Base-by-base conservation (phyloP, 2,888 invertebrate genomes). In the Conistra vaccinii region DNA sequence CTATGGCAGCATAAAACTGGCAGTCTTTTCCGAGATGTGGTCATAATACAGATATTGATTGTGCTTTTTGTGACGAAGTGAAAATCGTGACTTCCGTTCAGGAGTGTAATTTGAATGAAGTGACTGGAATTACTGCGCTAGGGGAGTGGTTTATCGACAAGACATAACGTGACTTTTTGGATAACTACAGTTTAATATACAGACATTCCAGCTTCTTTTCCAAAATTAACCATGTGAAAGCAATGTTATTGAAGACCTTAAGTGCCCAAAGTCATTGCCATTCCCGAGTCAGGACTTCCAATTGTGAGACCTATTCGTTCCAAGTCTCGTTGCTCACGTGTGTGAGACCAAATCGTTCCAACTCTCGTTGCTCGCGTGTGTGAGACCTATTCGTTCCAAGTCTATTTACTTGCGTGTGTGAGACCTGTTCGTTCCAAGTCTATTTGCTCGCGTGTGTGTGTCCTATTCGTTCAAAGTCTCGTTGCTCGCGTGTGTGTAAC, bases 1-100 rank as follows among this genome's bases (percentile, higher is more conserved):
- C 45, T 55, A 45, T 7, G 65, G 17, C n/a, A 45, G 10, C 58
- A 60, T 53, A 78, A 55, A 78, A 17, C 26, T 23, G 26, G 10
- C n/a, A 23, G 14, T 35, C 7, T 45, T 17, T 35, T 23, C 14
- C 1, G 5, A 51, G 26, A 58, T 26, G 20, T 42, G 42, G 14
- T 51, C 39, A 26, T 9, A 48, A 42, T 45, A 57, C 7, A 48
- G 9, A 7, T 10, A 45, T 62, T 51, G 32, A 73, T 57, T 48
- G 26, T 32, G n/a, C 0, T 51, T 17, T 17, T 39, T 17, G 9
- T 35, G 14, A 14, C 4, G 10, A 35, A 70, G 60, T 35, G 23
- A 1, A 69, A 29, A 45, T 35, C n/a, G 48, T n/a, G 14, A 29
- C 1, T 17, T 26, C 3, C 20, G 10, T 42, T 14, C 9, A 48